These are phyloP conservation scores for Zaprionus taronus DNA, from an alignment of 1,140 invertebrate genomes.

Conservation along the genomic window DNA sequence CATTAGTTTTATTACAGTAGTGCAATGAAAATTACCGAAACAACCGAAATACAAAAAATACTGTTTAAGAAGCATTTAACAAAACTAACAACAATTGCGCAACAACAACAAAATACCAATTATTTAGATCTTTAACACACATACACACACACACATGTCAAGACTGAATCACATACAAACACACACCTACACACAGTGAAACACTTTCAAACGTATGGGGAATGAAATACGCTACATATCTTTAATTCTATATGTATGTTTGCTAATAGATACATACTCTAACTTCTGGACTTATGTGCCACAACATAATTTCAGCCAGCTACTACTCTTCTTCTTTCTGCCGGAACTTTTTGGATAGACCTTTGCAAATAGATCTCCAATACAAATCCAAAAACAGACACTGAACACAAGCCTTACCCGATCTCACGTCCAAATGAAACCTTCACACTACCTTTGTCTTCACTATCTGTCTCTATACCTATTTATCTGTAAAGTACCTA, in stretches of 20 bases:
- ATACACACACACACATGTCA: constrained; percentile 22
- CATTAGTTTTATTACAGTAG: constrained; percentile 79
- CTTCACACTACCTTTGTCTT: constrained; percentile 26
- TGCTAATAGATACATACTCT: constrained; percentile 67
- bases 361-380: constrained; percentile 56
- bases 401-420: constrained; percentile 1
- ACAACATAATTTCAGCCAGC: constrained; percentile 53
- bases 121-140: constrained; percentile 60
- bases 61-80: constrained; percentile 18
- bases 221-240: constrained; percentile 59
- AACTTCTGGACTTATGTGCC: constrained; percentile 63
- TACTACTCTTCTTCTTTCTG: constrained; percentile 40
- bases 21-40: constrained; percentile 67
- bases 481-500: constrained; percentile 47
- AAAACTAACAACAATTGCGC: constrained; percentile 48
- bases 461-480: constrained; percentile 19
- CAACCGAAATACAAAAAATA: constrained; percentile 42
- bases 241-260: constrained; percentile 68
- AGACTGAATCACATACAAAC: constrained; percentile 17
- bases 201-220: constrained; percentile 50
- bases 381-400: constrained; percentile 15
- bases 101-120: constrained; percentile 70
- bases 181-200: constrained; percentile 6
- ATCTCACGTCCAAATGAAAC: constrained; percentile 37
- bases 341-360: constrained; percentile 69